A percentile compares a stretch with the other conserved stretches of the same genome.
Conservation (phyloP, 2,888 invertebrate species). For the Asteroscopus sphinx region DNA sequence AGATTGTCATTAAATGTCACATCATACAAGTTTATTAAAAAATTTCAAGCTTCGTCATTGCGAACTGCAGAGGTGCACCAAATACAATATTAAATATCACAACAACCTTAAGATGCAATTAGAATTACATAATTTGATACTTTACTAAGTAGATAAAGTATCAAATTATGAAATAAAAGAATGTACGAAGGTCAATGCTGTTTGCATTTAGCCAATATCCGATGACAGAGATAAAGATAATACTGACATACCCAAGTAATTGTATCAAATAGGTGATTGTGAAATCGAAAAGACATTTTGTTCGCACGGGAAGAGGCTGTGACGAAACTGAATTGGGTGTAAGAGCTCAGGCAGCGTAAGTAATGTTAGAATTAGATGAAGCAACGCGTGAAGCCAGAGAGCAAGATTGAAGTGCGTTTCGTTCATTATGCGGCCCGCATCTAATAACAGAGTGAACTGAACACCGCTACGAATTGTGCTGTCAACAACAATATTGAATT, state of each 20-base stretch:
- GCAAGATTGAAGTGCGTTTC: constrained; percentile 58
- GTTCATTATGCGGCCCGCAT: constrained; percentile 31
- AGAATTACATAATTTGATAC: constrained; percentile 57
- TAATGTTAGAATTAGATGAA: constrained; percentile 70
- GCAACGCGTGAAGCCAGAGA: constrained; percentile 65
- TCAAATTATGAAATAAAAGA: constrained; percentile 67
- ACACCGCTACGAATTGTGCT: constrained; percentile 36
- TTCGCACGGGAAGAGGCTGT: constrained; percentile 72
- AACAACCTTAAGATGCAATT: constrained; percentile 55
- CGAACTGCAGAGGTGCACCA: constrained; percentile 6
- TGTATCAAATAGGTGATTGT: constrained; percentile 57
- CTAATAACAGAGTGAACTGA: constrained; percentile 44
- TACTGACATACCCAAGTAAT: constrained; percentile 43
- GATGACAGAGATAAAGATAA: constrained; percentile 57
- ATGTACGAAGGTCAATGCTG: constrained; percentile 65
- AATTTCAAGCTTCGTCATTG: too few species aligned
- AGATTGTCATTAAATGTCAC: too few species aligned
- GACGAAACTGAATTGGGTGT: constrained; percentile 71
- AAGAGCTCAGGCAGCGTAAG: constrained; percentile 57
- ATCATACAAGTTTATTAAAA: too few species aligned
- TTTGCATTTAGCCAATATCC: constrained; percentile 64
- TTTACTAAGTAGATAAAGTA: constrained; percentile 47
- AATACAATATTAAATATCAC: constrained; percentile 24
- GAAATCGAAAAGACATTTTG: constrained; percentile 67
- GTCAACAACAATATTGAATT: constrained; percentile 44